Evolutionary conservation across 2,888 invertebrate genomes (phyloP), one percentile per base, ranked within the genome.

Genomic region (Oscheius sp.): DNA sequence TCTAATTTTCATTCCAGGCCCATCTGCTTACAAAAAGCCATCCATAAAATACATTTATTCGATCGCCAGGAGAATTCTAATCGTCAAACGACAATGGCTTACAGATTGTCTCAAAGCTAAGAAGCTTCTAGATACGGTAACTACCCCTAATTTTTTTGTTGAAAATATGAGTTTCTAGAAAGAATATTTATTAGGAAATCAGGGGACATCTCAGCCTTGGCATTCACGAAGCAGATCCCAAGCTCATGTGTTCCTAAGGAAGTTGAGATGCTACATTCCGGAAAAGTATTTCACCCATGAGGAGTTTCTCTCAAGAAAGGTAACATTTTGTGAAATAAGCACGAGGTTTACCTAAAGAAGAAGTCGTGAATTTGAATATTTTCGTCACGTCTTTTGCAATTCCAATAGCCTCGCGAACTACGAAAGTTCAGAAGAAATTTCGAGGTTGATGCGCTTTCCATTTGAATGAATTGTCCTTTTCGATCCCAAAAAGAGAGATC

Each of bases 31-130:
- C 15, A 15, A 37, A 37, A 37, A 37, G 37, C 8, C 8, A 3
- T 48, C 48, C 3, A 17, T 48, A 20, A 25, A 12, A 20, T 48
- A 25, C 25, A 25, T 48, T 25, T 12, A 48, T 23, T n/a, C 55
- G 2, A 17, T 55, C 20, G 20, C 17, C 17, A 15, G 33, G 2
- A 33, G 55, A 4, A n/a, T 55, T 17, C 34, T 34, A 34, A 63
- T 75, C 17, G 45, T 75, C 3, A 42, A 46, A 17, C 46, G 75
- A 0, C 29, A 69, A 29, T 75, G 75, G 75, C 31, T 75, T 4
- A 67, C 53, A 10, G 75, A 73, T 23, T 71, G 72, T 57, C 5
- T 75, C 15, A 37, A 33, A 48, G 57, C 33, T 0, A 31, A 27
- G 17, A 64, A 29, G n/a, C 48, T 64, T 10, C 23, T 55, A 33